A percentile compares a stretch with the other conserved stretches of the same genome.
Conservation (phyloP, 35 echinoderm and acorn worm genomes). For the Chiridota heheva region DNA sequence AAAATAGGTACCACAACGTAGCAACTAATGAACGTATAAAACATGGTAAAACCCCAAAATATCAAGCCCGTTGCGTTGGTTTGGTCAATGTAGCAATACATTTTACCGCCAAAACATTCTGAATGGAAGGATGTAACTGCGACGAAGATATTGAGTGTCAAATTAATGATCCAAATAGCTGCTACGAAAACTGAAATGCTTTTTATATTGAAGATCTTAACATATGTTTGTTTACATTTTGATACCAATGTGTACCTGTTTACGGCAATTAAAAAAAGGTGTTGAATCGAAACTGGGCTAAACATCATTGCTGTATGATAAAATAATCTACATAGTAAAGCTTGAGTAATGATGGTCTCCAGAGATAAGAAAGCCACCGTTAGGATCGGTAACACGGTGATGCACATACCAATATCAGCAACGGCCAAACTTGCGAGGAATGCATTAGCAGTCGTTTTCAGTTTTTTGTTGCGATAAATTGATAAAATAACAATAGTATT, state of each 20-base stretch:
- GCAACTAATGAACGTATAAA: slow-evolving; percentile 24
- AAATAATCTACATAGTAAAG: neutral
- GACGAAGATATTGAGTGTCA: neutral
- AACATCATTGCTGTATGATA: slow-evolving; percentile 24
- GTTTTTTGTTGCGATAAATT: neutral
- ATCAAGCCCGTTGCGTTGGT: neutral
- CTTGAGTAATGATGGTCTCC: slow-evolving; percentile 26
- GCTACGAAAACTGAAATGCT: neutral
- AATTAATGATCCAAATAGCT: neutral
- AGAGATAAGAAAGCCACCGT: slow-evolving; percentile 6
- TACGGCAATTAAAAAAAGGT: slow-evolving; percentile 22
- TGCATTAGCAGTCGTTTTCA: slow-evolving; percentile 8
- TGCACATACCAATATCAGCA: slow-evolving; percentile 27
- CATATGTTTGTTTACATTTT: neutral
- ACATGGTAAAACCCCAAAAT: slow-evolving; percentile 9
- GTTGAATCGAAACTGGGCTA: slow-evolving; percentile 32
- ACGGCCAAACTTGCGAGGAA: slow-evolving; percentile 6
- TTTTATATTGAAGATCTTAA: slow-evolving; percentile 18
- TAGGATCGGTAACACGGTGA: neutral
- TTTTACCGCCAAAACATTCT: neutral
- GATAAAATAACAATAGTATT: slow-evolving; percentile 13
- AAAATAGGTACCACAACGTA: slow-evolving; percentile 19
- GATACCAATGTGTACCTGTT: slow-evolving; percentile 13
- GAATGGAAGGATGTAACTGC: slow-evolving; percentile 1
- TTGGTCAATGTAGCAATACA: slow-evolving; percentile 16